These are phyloP conservation scores for Pteria penguin DNA, from an alignment of 2,888 invertebrate genomes.

Conservation along the genomic window DNA sequence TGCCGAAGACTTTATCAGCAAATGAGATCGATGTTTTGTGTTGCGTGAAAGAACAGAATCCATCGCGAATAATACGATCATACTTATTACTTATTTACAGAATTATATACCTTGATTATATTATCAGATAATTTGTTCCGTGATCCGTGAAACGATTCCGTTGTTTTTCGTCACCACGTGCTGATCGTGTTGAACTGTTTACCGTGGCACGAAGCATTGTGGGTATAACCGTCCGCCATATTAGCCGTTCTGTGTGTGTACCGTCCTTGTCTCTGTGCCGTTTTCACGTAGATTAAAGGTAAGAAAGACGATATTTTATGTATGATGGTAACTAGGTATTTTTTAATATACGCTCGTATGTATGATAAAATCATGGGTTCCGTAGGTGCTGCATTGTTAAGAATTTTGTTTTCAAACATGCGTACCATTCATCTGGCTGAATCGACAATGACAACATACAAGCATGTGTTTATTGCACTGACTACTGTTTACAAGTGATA, in stretches of 20 bases:
- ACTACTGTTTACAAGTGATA: no score
- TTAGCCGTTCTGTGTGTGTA: slow-evolving; percentile 68
- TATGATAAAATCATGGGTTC: not conserved
- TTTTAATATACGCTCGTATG: not conserved
- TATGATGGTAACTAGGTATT: not conserved
- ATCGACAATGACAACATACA: not conserved
- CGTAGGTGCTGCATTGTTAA: not conserved
- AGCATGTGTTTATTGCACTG: not conserved
- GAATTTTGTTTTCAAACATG: not conserved
- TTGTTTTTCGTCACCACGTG: slow-evolving; percentile 37
- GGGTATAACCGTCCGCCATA: slow-evolving; percentile 69
- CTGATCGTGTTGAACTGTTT: slow-evolving; percentile 37
- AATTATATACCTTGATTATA: not conserved
- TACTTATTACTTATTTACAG: not conserved
- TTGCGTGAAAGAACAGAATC: not conserved
- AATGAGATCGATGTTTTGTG: not conserved
- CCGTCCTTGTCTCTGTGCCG: slow-evolving; percentile 70
- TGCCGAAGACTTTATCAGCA: not conserved
- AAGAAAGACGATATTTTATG: slow-evolving; percentile 2
- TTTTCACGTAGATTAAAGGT: slow-evolving; percentile 71
- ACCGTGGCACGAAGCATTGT: slow-evolving; percentile 48
- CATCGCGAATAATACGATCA: not conserved
- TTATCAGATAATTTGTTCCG: not conserved
- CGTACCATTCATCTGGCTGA: not conserved
- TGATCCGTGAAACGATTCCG: slow-evolving; percentile 7